Evolutionary conservation across 2,113 vertebrate species (phyloP).

Genomic region (Corynorhinus townsendii): DNA sequence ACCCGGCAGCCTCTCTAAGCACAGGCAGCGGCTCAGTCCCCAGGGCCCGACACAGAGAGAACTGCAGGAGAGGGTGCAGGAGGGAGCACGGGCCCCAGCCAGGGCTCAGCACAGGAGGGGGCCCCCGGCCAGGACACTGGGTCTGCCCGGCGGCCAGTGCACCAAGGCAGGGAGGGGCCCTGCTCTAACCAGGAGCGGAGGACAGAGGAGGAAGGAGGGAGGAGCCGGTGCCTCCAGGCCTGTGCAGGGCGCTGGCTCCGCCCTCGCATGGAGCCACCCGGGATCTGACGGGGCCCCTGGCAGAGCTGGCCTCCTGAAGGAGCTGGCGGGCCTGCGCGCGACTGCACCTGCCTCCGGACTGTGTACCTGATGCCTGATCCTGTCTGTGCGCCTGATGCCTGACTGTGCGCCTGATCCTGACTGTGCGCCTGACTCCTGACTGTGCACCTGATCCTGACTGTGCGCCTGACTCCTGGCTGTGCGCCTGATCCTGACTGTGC

Average conservation of each 20-base stretch:
- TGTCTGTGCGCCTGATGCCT: too few species aligned
- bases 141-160: fast-evolving
- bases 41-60: fast-evolving
- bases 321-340: fast-evolving
- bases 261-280: not conserved
- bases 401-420: fast-evolving
- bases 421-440: fast-evolving
- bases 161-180: fast-evolving
- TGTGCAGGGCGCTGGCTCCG: fast-evolving
- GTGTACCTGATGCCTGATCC: too few species aligned
- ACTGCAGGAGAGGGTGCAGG: fast-evolving
- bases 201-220: too few species aligned
- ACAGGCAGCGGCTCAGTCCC: not conserved
- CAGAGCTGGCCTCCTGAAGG: not conserved
- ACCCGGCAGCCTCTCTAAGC: not conserved
- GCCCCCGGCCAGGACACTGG: not conserved
- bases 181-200: fast-evolving
- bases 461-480: too few species aligned
- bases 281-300: not conserved
- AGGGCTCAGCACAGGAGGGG: not conserved
- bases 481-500: too few species aligned
- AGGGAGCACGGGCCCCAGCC: not conserved
- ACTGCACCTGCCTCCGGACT: fast-evolving
- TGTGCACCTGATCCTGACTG: too few species aligned
- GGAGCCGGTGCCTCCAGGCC: fast-evolving